phyloP scores from a whole-genome alignment of 2,888 invertebrate genomes.

The Tenthredo livida region DNA sequence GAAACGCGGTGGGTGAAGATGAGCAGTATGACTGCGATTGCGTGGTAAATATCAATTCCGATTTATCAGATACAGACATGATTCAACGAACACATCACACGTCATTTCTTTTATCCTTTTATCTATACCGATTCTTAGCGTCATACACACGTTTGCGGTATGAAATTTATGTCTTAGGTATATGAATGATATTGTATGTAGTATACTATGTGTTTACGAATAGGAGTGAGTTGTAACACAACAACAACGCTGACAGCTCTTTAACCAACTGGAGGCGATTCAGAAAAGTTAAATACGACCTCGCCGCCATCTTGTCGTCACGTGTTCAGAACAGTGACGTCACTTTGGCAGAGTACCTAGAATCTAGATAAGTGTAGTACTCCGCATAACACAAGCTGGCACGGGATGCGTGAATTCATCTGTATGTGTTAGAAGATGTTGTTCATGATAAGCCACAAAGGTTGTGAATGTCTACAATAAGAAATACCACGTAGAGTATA shows the following conservation, averaged over 20 bases:
- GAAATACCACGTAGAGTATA: neutral
- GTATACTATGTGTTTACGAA: neutral
- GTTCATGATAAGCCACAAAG: neutral
- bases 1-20: conserved; percentile 21
- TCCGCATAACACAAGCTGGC: neutral
- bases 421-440: neutral
- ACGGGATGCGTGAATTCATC: neutral
- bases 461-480: neutral
- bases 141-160: neutral
- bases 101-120: neutral
- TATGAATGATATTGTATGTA: neutral
- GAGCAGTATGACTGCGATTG: conserved; percentile 27
- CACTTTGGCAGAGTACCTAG: neutral
- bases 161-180: neutral
- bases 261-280: conserved; percentile 9
- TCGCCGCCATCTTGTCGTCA: neutral
- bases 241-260: conserved; percentile 10
- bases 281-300: neutral
- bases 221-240: neutral
- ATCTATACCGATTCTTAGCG: neutral
- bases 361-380: neutral
- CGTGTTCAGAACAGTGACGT: conserved; percentile 13
- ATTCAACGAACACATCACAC: neutral
- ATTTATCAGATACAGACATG: conserved; percentile 3
- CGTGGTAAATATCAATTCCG: conserved; percentile 17